phyloP scores from a whole-genome alignment of 2,797 vertebrate species.

The Sebastiscus albofasciatus region DNA sequence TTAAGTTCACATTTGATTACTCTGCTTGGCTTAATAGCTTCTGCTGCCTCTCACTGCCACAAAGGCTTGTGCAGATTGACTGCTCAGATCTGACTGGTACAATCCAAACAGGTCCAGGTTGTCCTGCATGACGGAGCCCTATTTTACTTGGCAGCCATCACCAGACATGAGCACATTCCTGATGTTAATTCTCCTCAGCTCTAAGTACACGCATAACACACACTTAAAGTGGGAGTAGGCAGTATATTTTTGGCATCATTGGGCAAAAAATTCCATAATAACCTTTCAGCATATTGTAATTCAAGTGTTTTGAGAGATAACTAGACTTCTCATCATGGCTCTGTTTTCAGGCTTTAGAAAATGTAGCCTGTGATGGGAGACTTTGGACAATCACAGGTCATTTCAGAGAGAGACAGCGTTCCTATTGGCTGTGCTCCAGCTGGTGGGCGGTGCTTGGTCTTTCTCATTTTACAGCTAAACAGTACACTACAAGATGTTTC shows the following conservation, averaged over 20 bases:
- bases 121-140: slow-evolving; percentile 24
- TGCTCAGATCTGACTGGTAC: slow-evolving; percentile 36
- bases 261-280: too few relatives aligned
- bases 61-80: slow-evolving; percentile 8
- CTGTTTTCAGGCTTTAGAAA: too few relatives aligned
- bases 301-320: accelerated
- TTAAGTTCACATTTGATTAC: slow-evolving; percentile 65
- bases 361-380: accelerated
- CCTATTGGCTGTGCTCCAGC: too few relatives aligned
- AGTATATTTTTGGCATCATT: too few relatives aligned
- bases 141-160: slow-evolving; percentile 50
- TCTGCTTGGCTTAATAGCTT: slow-evolving; percentile 22
- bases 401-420: too few relatives aligned
- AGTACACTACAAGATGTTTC: too few relatives aligned
- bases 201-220: slow-evolving; percentile 19
- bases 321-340: too few relatives aligned
- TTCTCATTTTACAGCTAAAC: too few relatives aligned
- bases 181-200: slow-evolving; percentile 40
- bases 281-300: too few relatives aligned
- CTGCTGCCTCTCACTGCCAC: slow-evolving; percentile 19
- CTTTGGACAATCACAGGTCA: too few relatives aligned
- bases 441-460: too few relatives aligned
- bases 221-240: background rate
- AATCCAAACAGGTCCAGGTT: slow-evolving; percentile 10
- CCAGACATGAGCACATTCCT: slow-evolving; percentile 62